Conservation (phyloP, 2,888 invertebrate species). For the Eupithecia subfuscata region DNA sequence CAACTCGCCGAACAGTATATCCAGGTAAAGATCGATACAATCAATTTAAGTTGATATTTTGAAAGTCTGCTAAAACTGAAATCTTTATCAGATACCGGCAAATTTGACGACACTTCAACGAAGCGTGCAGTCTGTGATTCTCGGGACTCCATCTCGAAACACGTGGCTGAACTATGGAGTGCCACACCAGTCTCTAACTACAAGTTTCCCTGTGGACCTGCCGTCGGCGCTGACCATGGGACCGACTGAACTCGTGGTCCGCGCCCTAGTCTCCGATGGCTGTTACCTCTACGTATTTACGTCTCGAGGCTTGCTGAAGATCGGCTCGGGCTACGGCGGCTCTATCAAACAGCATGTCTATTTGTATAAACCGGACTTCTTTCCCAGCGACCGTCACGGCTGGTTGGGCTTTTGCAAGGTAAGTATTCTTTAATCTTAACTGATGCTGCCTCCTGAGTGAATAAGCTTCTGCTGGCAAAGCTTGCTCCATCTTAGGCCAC, state of each 20-base stretch:
- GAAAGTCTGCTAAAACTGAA: neutral
- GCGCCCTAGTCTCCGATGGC: conserved; percentile 94
- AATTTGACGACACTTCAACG: conserved; percentile 94
- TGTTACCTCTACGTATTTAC: conserved; percentile 94
- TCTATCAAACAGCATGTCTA: conserved; percentile 96
- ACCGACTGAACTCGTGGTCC: conserved; percentile 69
- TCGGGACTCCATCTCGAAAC: conserved; percentile 92
- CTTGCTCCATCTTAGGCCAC: no score
- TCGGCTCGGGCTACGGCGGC: conserved; percentile 97
- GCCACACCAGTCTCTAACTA: conserved; percentile 89
- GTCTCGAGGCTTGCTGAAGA: conserved; percentile 93
- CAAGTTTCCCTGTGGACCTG: conserved; percentile 85
- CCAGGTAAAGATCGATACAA: conserved; percentile 78
- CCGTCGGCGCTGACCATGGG: conserved; percentile 64
- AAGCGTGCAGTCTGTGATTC: conserved; percentile 93
- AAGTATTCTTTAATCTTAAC: conserved; percentile 44
- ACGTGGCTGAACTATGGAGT: conserved; percentile 96
- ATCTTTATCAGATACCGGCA: conserved; percentile 87
- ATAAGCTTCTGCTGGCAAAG: no score
- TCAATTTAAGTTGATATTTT: neutral
- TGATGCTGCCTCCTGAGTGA: neutral
- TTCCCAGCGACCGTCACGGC: conserved; percentile 90
- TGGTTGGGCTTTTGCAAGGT: conserved; percentile 95
- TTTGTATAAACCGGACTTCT: conserved; percentile 90
- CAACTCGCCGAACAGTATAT: conserved; percentile 91